Base-by-base conservation (phyloP, 2,113 vertebrate species). In the Agelaius tricolor region DNA sequence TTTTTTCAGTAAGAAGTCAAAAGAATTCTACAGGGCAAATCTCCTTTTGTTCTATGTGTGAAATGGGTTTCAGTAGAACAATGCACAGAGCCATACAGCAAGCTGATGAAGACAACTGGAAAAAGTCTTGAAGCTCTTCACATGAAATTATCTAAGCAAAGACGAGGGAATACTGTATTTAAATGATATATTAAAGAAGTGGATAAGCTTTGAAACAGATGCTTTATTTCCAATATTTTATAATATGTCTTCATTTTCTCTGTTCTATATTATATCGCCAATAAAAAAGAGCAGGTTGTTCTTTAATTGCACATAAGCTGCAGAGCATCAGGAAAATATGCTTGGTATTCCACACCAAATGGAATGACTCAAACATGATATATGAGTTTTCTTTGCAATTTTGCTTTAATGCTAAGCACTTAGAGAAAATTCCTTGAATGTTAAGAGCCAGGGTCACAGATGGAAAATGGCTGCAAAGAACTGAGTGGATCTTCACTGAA, bases 1-100 rank as follows among this genome's bases (percentile, higher is more conserved):
- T 59, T 57, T 2, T 8, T 75, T 77, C 26, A 55, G 7, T 57
- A 73, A 79, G 79, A 95, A 92, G 31, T 9, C 2, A 30, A 43
- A 84, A 46, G 2, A 91, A 77, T 91, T 75, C 44, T 69, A 20
- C 37, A 49, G 26, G 22, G 9, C 15, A 93, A 87, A 6, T 2
- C 1, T 1, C 9, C 13, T 7, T 51, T 39, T 24, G 18, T 66
- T 22, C 1, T 39, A 4, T 18, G 5, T n/a, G 15, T n/a, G 22
- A 61, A 92, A 78, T 15, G 20, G 17, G 43, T 73, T 93, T 87
- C n/a, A 24, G 11, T 62, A 82, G 37, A 62, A 62, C 18, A 85
- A 80, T 30, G 7, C 55, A 67, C 24, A 62, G 11, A 69, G 7
- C 11, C 14, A 58, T 58, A 62, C 7, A 46, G 5, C 26, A 82